Evolutionary conservation across 2,797 vertebrate genomes (phyloP).

Genomic region (Poecilia wingei): DNA sequence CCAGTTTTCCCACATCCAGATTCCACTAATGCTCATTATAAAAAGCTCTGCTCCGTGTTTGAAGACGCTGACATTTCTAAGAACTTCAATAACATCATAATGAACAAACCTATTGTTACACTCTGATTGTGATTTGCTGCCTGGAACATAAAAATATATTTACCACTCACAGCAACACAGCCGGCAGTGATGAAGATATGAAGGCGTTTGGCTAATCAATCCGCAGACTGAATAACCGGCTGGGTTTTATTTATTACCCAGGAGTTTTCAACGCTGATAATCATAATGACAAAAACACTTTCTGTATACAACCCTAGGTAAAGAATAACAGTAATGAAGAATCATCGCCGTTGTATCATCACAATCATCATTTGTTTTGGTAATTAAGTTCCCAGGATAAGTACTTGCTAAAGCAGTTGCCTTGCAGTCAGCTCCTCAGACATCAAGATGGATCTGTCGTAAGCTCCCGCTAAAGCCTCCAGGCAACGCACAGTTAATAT

Average conservation of each 20-base stretch:
- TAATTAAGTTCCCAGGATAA: constrained; percentile 76
- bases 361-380: constrained; percentile 73
- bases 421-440: constrained; percentile 62
- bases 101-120: not conserved
- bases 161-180: not conserved
- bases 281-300: constrained; percentile 25
- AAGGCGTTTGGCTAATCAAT: constrained; percentile 18
- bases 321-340: constrained; percentile 67
- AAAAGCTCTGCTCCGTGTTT: not conserved
- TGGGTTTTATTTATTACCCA: constrained; percentile 34
- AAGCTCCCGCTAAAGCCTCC: constrained; percentile 60
- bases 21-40: not conserved
- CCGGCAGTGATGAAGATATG: constrained; percentile 13
- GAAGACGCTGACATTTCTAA: not conserved
- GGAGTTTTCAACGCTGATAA: constrained; percentile 23
- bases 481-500: constrained; percentile 73
- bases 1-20: not conserved
- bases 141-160: constrained; percentile 1
- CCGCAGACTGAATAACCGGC: constrained; percentile 14
- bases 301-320: constrained; percentile 52
- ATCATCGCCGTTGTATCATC: constrained; percentile 60
- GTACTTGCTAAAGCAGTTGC: constrained; percentile 58
- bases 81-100: constrained; percentile 8
- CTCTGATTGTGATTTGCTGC: constrained; percentile 3
- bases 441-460: constrained; percentile 67